phyloP scores from a whole-genome alignment of 2,797 vertebrate species.

The Catamblyrhynchus diadema region DNA sequence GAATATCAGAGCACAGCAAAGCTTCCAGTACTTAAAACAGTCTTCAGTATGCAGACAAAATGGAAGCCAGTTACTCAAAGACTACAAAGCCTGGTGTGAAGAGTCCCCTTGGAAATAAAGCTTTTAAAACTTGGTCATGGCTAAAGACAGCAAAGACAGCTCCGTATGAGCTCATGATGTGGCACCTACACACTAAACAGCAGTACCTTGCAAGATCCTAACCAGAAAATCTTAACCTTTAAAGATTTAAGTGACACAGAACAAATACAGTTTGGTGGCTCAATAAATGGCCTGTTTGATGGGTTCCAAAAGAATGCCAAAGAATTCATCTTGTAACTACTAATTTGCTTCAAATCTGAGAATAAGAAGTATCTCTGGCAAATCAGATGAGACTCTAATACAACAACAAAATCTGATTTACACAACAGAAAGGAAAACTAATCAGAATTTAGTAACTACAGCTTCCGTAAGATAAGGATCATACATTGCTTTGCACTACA shows the following conservation, averaged over 20 bases:
- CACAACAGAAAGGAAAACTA: background rate
- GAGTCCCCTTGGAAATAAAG: background rate
- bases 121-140: background rate
- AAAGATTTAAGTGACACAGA: background rate
- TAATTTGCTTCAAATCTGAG: background rate
- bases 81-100: background rate
- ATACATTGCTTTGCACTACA: background rate
- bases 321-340: background rate
- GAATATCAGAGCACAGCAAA: background rate
- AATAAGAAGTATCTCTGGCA: slow-evolving; percentile 1
- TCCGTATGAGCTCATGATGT: background rate
- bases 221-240: background rate
- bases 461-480: background rate
- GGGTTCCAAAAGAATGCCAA: background rate
- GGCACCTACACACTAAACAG: background rate
- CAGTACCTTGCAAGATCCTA: background rate
- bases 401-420: background rate
- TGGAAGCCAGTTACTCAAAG: background rate
- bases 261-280: background rate
- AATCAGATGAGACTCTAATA: background rate
- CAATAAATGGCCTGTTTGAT: background rate
- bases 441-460: background rate
- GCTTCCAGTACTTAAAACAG: background rate
- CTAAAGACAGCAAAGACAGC: background rate
- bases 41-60: background rate